Base-by-base conservation (phyloP, 2,797 vertebrate genomes). In the Graptemys geographica region DNA sequence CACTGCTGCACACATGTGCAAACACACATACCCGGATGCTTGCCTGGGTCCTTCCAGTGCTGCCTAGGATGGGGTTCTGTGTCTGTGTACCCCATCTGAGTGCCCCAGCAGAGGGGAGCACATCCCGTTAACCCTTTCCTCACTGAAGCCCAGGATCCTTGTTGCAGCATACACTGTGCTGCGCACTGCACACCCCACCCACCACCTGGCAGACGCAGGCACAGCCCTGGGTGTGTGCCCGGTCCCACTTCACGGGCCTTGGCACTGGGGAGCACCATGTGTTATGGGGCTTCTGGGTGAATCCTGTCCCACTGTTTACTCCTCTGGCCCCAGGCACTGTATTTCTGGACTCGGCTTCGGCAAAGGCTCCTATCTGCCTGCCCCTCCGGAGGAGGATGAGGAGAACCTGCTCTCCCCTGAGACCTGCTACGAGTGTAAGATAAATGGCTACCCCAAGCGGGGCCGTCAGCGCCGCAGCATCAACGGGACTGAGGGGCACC, bases 371-470 rank as follows among this genome's bases (percentile, higher is more conserved):
- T 98, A 98, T 92, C 98, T 99, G 92, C 88, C 96, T 1, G 90
- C 95, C 1, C 95, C 97, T 3, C 96, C 95, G 80, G 94, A 94
- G 0, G 98, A 98, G 90, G 99, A 99, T 0, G 98, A 99, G 0
- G 98, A 99, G 93, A 98, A 99, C 47, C 92, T 98, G 55, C 97
- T 99, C n/a, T 99, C 99, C 7, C 98, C 98, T 0, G 99, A 99
- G 96, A 98, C 98, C 96, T 99, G 99, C 98, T 99, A 99, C 0
- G 99, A 99, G 97, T 99, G 99, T 96, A 99, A 99, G 98, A 98
- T 99, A 97, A 99, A 99, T 0, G 98, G 99, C 7, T 99, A 98
- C 83, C 98, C 98, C 81, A 98, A 99, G 97, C 97, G 78, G 21
- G 98, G 98, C 44, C 98, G 99, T n/a, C 98, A 99, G 87, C 98